Percentiles rank a stretch among this genome's conserved stretches.
Conservation (phyloP, 2,113 vertebrate species). For the Crypturellus undulatus region DNA sequence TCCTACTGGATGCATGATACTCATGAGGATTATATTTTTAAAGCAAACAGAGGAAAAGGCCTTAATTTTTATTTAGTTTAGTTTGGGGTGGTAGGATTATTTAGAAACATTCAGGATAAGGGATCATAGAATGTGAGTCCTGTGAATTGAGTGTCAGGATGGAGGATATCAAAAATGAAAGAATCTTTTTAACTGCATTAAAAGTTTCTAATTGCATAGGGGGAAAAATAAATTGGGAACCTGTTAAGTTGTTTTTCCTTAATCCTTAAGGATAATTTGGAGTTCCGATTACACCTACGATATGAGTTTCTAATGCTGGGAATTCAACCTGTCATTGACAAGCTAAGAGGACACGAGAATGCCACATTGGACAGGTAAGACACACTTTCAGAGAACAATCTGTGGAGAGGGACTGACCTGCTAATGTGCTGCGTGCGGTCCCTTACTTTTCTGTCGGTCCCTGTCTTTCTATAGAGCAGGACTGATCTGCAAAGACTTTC, state of each 20-base stretch:
- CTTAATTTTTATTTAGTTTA: neutral
- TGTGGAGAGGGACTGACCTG: neutral
- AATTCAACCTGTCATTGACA: constrained; percentile 96
- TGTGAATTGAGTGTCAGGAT: neutral
- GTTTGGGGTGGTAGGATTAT: neutral
- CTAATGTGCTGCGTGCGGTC: neutral
- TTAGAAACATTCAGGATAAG: neutral
- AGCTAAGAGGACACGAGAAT: constrained; percentile 94
- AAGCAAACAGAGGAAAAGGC: neutral
- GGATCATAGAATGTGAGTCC: neutral
- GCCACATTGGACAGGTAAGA: constrained; percentile 93
- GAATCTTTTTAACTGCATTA: neutral
- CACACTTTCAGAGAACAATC: neutral
- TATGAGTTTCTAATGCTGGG: constrained; percentile 98
- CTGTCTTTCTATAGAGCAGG: neutral
- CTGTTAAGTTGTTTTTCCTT: neutral
- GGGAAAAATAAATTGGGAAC: neutral
- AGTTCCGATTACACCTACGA: constrained; percentile 94
- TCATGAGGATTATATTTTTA: neutral
- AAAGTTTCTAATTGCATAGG: neutral
- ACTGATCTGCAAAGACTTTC: neutral
- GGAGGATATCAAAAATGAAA: neutral
- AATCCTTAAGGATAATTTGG: constrained; percentile 89
- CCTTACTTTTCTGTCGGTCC: neutral
- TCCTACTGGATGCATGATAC: neutral